Percentiles rank a stretch among this genome's conserved stretches.
Evolutionary conservation across 2,797 vertebrate species (phyloP).

Genomic region (Poeciliopsis presidionis): DNA sequence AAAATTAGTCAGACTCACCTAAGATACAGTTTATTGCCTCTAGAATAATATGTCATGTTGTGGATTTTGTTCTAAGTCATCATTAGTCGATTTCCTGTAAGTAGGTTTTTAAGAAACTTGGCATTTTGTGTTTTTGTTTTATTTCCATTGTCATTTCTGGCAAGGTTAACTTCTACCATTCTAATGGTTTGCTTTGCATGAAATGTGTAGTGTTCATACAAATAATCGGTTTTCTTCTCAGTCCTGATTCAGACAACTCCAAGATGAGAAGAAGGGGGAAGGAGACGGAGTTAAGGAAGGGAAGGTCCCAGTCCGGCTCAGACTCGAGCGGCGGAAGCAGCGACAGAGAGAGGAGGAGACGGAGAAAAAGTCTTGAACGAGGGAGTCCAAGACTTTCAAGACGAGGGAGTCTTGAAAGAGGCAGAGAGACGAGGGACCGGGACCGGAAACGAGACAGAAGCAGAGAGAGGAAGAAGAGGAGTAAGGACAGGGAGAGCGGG

Average conservation of each 20-base stretch:
- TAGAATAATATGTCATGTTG: neutral
- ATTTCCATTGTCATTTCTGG: neutral
- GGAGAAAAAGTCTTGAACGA: conserved; percentile 51
- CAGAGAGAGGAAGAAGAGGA: conserved; percentile 51
- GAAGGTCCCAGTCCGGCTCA: conserved; percentile 65
- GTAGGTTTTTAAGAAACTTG: no score
- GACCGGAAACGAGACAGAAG: conserved; percentile 49
- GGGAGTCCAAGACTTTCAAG: conserved; percentile 61
- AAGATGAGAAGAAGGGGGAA: conserved; percentile 44
- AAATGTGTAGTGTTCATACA: neutral
- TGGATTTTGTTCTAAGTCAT: neutral
- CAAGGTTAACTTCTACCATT: neutral
- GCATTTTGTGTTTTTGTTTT: neutral
- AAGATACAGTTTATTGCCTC: neutral
- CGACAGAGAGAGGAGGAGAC: conserved; percentile 57
- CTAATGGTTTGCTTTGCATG: neutral
- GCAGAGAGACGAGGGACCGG: conserved; percentile 47
- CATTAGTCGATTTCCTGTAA: neutral
- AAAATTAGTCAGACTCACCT: neutral
- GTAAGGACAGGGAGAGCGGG: conserved; percentile 52
- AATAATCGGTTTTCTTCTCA: conserved; percentile 38
- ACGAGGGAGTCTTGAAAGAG: no score
- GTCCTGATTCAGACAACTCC: conserved; percentile 72
- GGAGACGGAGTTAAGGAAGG: conserved; percentile 46
- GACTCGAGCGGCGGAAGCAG: conserved; percentile 57